These are phyloP conservation scores for Peromyscus leucopus DNA, from an alignment of 2,113 vertebrate species.

Conservation along the genomic window DNA sequence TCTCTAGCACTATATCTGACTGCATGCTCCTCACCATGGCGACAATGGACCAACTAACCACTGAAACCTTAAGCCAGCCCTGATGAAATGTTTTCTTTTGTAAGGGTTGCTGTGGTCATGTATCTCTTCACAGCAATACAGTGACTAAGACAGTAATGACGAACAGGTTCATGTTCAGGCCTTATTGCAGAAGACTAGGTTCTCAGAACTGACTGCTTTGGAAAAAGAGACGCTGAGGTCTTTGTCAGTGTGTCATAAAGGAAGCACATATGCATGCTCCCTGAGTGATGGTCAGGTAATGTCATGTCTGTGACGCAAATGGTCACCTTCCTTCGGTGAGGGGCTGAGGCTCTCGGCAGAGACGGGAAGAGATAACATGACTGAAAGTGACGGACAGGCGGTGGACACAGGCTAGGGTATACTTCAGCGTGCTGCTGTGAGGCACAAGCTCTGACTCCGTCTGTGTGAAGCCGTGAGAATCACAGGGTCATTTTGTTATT, in stretches of 20 bases:
- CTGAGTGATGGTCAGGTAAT: constrained; percentile 25
- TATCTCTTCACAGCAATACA: neutral
- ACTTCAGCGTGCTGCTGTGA: neutral
- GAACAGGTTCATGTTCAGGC: neutral
- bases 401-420: constrained; percentile 7
- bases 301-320: constrained; percentile 32
- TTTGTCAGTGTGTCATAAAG: neutral
- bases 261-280: neutral
- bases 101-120: neutral
- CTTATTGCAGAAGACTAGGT: neutral
- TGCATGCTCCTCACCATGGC: neutral
- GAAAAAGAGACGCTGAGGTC: neutral
- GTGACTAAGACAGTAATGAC: neutral
- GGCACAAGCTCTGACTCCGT: neutral
- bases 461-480: neutral
- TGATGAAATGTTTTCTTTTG: neutral
- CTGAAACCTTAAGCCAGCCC: neutral
- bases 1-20: neutral
- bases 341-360: neutral
- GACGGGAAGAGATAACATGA: constrained; percentile 17
- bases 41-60: neutral
- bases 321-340: neutral
- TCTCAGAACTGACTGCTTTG: neutral
- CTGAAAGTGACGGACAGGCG: neutral
- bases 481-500: neutral